Base-by-base conservation (phyloP, 2,888 invertebrate genomes). In the Coenonympha arcania region DNA sequence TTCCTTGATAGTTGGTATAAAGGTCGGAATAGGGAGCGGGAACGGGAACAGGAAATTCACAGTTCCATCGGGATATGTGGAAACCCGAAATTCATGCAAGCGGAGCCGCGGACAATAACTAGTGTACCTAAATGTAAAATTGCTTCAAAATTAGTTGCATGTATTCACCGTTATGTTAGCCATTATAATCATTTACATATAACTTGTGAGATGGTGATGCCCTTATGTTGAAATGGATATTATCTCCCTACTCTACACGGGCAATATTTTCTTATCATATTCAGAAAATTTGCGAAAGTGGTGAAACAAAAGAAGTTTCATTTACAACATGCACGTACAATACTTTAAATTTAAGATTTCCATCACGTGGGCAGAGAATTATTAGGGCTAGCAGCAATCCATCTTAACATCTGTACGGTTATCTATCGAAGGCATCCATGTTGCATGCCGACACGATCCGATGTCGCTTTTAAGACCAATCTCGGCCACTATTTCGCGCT, bases 361-460 rank as follows among this genome's bases (percentile, higher is more conserved):
- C 52, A 56, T 58, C 56, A 59, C 57, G 62, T 63, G 60, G 57
- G 59, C 50, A 53, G 62, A 57, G 56, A 60, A 53, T 58, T 60
- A 60, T 52, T 56, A 62, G 58, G 52, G 48, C 58, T 59, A 58
- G 57, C 56, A 53, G 50, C 54, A 58, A 61, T 63, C 56, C 60
- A 61, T 71, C 69, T 70, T 62, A 59, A 65, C 64, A 71, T 75
- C 73, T 70, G 63, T 46, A 64, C 51, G 33, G 33, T 56, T 83
- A 83, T 84, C 82, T 76, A 71, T 71, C 59, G 61, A 63, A 79
- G 71, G 69, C 76, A 81, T 79, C 79, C 73, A 46, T 34, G 48
- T 31, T 55, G 59, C 56, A 55, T 60, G 56, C 60, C 60, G 52
- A 55, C 60, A 57, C 57, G 60, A 52, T 48, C 50, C 51, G 53